Base-by-base conservation (phyloP, 2,888 invertebrate species). In the Alsophila aescularia region DNA sequence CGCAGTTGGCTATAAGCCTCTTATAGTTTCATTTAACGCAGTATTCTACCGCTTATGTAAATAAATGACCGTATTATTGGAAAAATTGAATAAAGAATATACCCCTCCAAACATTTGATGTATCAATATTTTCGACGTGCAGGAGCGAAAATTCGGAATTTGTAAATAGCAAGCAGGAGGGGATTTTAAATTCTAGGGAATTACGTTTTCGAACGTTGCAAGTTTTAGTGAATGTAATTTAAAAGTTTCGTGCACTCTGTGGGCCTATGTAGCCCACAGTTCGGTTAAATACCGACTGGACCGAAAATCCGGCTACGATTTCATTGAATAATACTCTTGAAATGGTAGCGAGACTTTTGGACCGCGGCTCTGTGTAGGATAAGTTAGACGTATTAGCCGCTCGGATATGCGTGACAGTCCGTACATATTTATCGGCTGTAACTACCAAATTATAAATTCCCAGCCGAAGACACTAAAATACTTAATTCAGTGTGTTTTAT, bases 21-120 rank as follows among this genome's bases (percentile, higher is more conserved):
- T 8, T 58, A 52, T 53, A 37, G 58, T 60, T 66, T 66, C 40
- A 51, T 69, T 73, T 73, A 67, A 62, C 72, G 70, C 85, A 85
- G 82, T 83, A 81, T 85, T 85, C 68, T 62, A 75, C 69, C 69
- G 82, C 82, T 81, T 82, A 58, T 87, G 83, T 85, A 86, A 73
- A 85, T 81, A 83, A 69, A 62, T 62, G 64, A 66, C 61, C 55
- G 36, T 63, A 58, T 54, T 24, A 54, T 60, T 61, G 59, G 47
- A 49, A 63, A 56, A 57, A 49, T 56, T 37, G 31, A 21, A 21
- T 15, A 34, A 57, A 42, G 5, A 24, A 29, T 32, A 52, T 27
- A 48, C 58, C 54, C 58, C 54, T 32, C 39, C 27, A 44, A 57
- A 58, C 50, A 58, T 64, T 62, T 52, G 51, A 63, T 60, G 48